A percentile compares a stretch with the other conserved stretches of the same genome.
phyloP scores from a whole-genome alignment of 53 echinoderm and acorn worm species.

The Paracentrotus lividus region DNA sequence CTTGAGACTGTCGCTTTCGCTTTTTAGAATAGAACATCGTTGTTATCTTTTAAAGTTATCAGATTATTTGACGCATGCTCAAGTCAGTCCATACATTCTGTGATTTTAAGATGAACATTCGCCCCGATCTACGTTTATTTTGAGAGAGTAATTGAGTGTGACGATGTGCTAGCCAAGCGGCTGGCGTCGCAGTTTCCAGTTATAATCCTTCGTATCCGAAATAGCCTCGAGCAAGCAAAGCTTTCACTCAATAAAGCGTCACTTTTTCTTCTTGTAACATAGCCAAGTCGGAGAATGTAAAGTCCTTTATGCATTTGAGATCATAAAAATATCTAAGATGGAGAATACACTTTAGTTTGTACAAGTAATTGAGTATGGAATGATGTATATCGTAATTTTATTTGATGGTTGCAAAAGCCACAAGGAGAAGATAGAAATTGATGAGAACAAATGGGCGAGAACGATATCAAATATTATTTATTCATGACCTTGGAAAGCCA shows the following conservation, averaged over 20 bases:
- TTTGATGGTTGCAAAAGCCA: neutral
- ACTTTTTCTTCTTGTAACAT: neutral
- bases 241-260: conserved; percentile 27
- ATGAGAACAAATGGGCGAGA: neutral
- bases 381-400: neutral
- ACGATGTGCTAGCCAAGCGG: neutral
- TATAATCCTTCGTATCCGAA: conserved; percentile 4
- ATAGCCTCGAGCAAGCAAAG: conserved; percentile 10
- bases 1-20: neutral
- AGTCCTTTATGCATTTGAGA: neutral
- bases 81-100: neutral
- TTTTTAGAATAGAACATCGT: neutral
- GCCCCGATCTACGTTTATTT: conserved; percentile 1
- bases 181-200: conserved; percentile 17
- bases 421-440: neutral
- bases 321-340: neutral
- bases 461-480: neutral
- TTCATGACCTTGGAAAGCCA: neutral
- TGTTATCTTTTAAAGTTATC: neutral
- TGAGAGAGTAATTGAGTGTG: conserved; percentile 14
- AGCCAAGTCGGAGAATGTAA: neutral
- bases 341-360: neutral
- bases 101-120: neutral
- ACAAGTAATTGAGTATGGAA: neutral
- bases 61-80: neutral